A percentile compares a stretch with the other conserved stretches of the same genome.
Conservation (phyloP, 2,888 invertebrate genomes). For the Andrena flavipes region DNA sequence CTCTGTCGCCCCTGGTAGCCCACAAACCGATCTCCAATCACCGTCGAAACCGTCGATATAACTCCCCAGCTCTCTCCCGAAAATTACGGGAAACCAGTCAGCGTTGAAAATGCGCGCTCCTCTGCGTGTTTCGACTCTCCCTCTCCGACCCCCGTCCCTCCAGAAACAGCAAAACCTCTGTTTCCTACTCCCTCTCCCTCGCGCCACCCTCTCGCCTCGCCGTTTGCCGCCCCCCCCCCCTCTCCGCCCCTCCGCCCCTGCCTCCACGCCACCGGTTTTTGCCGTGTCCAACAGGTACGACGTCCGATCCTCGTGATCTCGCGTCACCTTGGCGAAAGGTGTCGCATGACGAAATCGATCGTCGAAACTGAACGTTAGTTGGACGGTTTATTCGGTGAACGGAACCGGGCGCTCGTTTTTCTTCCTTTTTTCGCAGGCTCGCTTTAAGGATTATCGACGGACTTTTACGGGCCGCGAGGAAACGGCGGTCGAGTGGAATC, state of each 20-base stretch:
- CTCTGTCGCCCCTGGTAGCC: constrained; percentile 56
- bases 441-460: not conserved
- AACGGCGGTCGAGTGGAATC: not conserved
- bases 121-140: constrained; percentile 29
- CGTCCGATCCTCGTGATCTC: constrained; percentile 6
- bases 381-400: constrained; percentile 1
- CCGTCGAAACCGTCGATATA: constrained; percentile 72
- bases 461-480: not conserved
- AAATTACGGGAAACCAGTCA: constrained; percentile 77
- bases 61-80: constrained; percentile 57
- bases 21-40: constrained; percentile 72
- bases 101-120: constrained; percentile 63
- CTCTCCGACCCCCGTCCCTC: not conserved
- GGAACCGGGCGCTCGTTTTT: not conserved
- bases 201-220: not conserved
- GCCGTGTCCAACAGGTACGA: constrained; percentile 55
- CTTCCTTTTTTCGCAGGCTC: not conserved
- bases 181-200: not conserved
- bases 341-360: constrained; percentile 19
- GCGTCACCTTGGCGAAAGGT: constrained; percentile 21
- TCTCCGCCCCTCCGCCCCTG: not conserved
- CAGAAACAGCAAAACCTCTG: not conserved
- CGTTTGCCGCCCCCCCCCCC: not conserved
- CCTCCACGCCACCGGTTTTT: constrained; percentile 3
- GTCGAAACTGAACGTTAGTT: constrained; percentile 13